Base-by-base conservation (phyloP, 1,140 invertebrate species). In the Drosophila gunungcola region DNA sequence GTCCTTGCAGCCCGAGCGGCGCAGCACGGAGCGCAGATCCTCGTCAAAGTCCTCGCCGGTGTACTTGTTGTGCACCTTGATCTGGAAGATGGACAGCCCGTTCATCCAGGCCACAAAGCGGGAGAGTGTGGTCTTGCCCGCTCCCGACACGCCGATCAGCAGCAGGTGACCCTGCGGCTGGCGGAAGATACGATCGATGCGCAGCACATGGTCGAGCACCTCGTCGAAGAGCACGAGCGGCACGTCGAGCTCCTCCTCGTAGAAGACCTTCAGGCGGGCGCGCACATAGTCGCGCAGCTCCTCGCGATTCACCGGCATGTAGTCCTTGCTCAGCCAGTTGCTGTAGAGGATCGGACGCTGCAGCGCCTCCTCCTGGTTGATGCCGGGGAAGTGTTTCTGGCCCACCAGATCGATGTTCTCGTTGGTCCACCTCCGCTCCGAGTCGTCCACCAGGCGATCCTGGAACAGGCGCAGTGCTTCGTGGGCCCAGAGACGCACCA, bases 51-150 rank as follows among this genome's bases (percentile, higher is more conserved):
- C 98, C 86, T 97, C 97, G 34, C 97, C 98, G 3, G 98, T 98
- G 91, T 99, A 99, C 94, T 99, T 99, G 92, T 99, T 99, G 93
- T 99, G 99, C 0, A 99, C 98, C 93, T 98, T 98, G 62, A 99
- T 98, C 94, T 99, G 99, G 94, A 99, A 99, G 12, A 99, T 98
- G 65, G 97, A 98, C 3, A 99, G 94, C 29, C 99, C 99, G 93
- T 99, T 99, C 96, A 99, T 99, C 98, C 99, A 99, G 49, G 99
- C 99, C 29, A 99, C 99, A 93, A 99, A 99, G 72, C 99, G 94
- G 7, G 98, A 99, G 53, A 99, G 94, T 11, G 99, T 99, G 1
- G 99, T 99, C 94, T 99, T 99, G 58, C 99, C 99, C 72, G 98
- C 97, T 38, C 99, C 99, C 73, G 98, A 98, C 2, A 99, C 98